Evolutionary conservation across 2,113 vertebrate genomes (phyloP).

Genomic region (Entomyzon cyanotis): DNA sequence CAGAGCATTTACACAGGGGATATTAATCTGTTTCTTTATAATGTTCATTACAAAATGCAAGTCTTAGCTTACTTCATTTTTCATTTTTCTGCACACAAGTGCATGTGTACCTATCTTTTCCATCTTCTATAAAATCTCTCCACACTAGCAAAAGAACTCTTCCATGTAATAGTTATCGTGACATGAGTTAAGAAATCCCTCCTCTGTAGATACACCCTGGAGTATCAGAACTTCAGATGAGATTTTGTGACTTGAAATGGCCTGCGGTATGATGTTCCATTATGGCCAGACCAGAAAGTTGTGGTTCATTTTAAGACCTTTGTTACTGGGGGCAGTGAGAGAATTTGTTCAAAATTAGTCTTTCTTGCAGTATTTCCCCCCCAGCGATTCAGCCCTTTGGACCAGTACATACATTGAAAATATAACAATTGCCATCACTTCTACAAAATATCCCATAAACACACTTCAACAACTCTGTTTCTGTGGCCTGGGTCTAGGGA

Average conservation of each 20-base stretch:
- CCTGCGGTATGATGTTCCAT: slow-evolving; percentile 18
- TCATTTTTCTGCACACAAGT: not conserved
- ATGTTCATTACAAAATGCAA: not conserved
- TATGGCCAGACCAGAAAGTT: slow-evolving; percentile 44
- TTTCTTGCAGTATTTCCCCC: not conserved
- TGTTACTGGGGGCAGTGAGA: not conserved
- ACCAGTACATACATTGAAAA: not conserved
- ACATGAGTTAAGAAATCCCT: slow-evolving; percentile 64
- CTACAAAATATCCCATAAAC: not conserved
- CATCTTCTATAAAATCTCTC: not conserved
- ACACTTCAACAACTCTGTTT: not conserved
- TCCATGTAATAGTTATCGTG: slow-evolving; percentile 41
- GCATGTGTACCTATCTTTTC: not conserved
- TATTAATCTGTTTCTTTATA: not conserved
- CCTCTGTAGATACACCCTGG: slow-evolving; percentile 29
- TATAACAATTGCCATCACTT: not conserved
- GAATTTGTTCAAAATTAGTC: slow-evolving; percentile 13
- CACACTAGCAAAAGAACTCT: slow-evolving; percentile 37
- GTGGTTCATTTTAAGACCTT: slow-evolving; percentile 62
- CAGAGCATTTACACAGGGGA: not conserved
- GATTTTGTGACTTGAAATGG: slow-evolving; percentile 42
- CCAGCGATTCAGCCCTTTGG: not conserved
- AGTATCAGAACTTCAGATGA: slow-evolving; percentile 55
- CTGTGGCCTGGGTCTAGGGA: not conserved
- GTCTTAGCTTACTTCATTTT: not conserved